phyloP scores from a whole-genome alignment of 2,797 vertebrate genomes.

The Halcyon smyrnensis region DNA sequence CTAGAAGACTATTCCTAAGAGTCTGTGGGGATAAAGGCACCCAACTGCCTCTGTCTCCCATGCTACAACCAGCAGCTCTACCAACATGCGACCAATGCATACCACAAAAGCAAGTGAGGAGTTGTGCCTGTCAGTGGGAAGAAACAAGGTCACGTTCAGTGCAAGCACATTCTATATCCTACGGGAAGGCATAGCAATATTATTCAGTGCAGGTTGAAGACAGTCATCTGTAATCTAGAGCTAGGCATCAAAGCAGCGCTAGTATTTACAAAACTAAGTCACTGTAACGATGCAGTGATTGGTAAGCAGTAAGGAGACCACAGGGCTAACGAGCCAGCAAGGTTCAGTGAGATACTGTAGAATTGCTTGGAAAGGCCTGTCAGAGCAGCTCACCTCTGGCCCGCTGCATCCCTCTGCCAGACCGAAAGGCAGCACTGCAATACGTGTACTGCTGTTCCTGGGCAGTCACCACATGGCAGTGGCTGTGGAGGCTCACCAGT shows the following conservation, averaged over 20 bases:
- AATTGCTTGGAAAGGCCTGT: not conserved
- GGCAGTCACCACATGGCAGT: not conserved
- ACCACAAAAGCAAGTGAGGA: not conserved
- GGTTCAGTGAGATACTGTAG: not conserved
- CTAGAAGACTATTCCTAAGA: not conserved
- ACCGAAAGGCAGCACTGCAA: not conserved
- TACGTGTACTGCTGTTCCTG: not conserved
- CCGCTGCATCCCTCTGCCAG: not conserved
- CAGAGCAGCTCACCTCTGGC: not conserved
- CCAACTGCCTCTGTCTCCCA: no score
- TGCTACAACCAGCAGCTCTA: not conserved
- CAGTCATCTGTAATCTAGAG: not conserved
- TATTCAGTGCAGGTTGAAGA: not conserved
- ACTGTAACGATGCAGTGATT: not conserved
- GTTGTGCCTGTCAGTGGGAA: not conserved
- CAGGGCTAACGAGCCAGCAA: not conserved
- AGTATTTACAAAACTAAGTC: not conserved
- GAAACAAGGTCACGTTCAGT: not conserved
- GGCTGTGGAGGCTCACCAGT: not conserved
- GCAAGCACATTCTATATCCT: not conserved
- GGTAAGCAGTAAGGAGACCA: not conserved
- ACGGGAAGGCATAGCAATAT: not conserved
- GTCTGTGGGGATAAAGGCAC: no score
- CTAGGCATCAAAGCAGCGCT: not conserved
- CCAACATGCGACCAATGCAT: rapidly evolving